Conservation (phyloP, 2,797 vertebrate genomes). For the Pogoniulus pusillus region DNA sequence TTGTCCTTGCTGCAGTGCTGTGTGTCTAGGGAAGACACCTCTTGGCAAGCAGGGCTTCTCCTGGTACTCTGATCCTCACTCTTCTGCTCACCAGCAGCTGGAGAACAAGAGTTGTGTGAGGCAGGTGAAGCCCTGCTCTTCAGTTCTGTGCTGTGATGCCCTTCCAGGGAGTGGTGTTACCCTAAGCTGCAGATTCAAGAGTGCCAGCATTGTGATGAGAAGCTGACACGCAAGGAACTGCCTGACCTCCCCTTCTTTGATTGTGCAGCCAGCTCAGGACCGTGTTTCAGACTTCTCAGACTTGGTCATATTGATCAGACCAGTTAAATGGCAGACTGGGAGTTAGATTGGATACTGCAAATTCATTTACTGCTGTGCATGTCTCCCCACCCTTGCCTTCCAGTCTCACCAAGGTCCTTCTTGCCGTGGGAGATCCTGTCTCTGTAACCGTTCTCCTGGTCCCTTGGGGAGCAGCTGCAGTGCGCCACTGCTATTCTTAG, state of each 20-base stretch:
- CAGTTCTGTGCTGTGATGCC: not conserved
- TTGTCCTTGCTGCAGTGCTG: not conserved
- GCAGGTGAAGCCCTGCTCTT: not conserved
- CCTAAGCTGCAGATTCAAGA: not conserved
- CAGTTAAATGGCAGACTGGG: conserved; percentile 21
- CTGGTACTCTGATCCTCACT: not conserved
- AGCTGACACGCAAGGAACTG: not conserved
- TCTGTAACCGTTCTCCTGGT: conserved; percentile 33
- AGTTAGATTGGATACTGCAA: not conserved
- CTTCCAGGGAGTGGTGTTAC: not conserved
- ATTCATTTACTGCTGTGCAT: not conserved
- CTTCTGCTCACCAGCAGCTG: not conserved
- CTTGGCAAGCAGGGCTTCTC: not conserved
- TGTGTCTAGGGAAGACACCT: rapidly evolving
- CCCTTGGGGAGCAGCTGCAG: conserved; percentile 67
- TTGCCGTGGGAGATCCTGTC: conserved; percentile 48
- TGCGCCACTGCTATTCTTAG: conserved; percentile 70
- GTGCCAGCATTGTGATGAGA: not conserved
- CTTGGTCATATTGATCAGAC: not conserved
- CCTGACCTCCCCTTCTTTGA: not conserved
- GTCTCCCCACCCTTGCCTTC: not conserved
- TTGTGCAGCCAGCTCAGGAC: not conserved
- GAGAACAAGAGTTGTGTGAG: not conserved
- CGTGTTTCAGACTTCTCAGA: not conserved
- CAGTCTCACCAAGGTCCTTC: not conserved